Percentiles rank a stretch among this genome's conserved stretches.
Evolutionary conservation across 2,888 invertebrate species (phyloP).

Genomic region (Cryptocheilus praepositus): DNA sequence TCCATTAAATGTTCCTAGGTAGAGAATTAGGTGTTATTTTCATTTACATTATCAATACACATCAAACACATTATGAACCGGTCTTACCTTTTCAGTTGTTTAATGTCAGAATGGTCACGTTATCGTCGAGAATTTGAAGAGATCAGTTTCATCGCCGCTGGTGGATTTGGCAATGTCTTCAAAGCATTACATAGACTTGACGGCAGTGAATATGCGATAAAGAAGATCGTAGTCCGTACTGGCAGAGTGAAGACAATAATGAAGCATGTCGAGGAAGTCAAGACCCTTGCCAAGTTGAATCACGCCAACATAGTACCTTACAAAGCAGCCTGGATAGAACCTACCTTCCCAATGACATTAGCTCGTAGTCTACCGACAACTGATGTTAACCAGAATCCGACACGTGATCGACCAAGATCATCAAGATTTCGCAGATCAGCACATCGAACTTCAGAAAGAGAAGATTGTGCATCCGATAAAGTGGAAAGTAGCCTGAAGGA

Average conservation of each 20-base stretch:
- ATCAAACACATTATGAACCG: neutral
- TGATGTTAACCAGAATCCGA: neutral
- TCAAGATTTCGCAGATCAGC: too few species aligned
- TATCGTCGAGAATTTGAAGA: constrained; percentile 84
- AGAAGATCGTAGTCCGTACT: constrained; percentile 83
- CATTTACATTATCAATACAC: neutral
- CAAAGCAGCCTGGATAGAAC: constrained; percentile 89
- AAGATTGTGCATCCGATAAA: too few species aligned
- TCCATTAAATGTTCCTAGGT: constrained; percentile 59
- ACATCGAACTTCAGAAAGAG: too few species aligned
- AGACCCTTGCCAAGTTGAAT: constrained; percentile 86
- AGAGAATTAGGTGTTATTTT: constrained; percentile 30
- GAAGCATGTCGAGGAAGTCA: constrained; percentile 85
- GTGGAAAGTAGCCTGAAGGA: too few species aligned
- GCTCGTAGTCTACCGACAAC: constrained; percentile 16
- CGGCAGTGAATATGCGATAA: constrained; percentile 86
- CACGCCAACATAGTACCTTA: constrained; percentile 89
- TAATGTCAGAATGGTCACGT: constrained; percentile 78
- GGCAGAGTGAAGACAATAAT: constrained; percentile 80
- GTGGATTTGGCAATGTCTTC: constrained; percentile 87
- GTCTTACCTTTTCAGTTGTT: constrained; percentile 33
- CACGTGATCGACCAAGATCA: too few species aligned
- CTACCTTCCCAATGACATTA: constrained; percentile 55
- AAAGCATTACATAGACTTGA: constrained; percentile 86
- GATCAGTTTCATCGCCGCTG: constrained; percentile 82